Base-by-base conservation (phyloP, 2,888 invertebrate genomes). In the Nymphalis c-album region DNA sequence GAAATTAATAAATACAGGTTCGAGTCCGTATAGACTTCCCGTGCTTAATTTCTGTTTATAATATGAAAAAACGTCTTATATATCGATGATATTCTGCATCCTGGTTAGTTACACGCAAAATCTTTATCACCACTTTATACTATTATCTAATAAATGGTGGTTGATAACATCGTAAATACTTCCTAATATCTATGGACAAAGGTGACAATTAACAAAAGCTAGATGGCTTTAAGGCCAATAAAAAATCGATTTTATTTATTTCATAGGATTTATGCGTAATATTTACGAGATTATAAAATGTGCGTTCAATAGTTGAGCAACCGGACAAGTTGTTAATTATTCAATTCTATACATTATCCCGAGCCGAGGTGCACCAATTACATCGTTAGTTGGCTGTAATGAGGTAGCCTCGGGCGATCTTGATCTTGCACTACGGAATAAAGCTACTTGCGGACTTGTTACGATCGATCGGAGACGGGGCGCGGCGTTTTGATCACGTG, bases 361-460 rank as follows among this genome's bases (percentile, higher is more conserved):
- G 76, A 75, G 76, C 82, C 53, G 51, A 78, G 72, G 65, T 68
- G 71, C 74, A 81, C 83, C 87, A 85, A 88, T 90, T 88, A 88
- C 84, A 84, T 90, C 85, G 86, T 90, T 90, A 90, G 86, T 80
- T 83, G 77, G 68, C 77, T 78, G 78, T 88, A 88, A 88, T 88
- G 84, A 86, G 84, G 64, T 74, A 70, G 80, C 85, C 82, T 78
- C 75, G 73, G 83, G 85, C 82, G 78, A 47, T 60, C 47, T 63
- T 22, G 63, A 63, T 67, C 67, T 59, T 53, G 63, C 47, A 63
- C 59, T 47, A 55, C 22, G 26, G 47, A 59, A 63, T 63, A 63
- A 63, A 53, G 65, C 65, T 66, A 57, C 60, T 66, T 66, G 55
- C 55, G 46, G 18, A 66, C 60, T 61, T 61, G 60, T 66, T 60